Evolutionary conservation across 2,888 invertebrate genomes (phyloP).

Genomic region (Allolobophora icterica): DNA sequence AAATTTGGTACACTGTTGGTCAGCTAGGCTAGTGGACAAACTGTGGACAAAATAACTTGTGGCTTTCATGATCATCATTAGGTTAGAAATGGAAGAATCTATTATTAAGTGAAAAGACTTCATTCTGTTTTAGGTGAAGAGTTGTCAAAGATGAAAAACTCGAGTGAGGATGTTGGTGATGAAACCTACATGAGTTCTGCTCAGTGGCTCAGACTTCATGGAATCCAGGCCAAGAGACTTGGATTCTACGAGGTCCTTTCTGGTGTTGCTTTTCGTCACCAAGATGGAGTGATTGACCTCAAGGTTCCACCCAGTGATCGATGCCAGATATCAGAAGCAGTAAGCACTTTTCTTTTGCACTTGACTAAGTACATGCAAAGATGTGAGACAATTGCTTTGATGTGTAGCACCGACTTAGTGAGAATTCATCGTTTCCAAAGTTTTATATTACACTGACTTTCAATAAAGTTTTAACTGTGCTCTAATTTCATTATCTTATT

Average conservation of each 20-base stretch:
- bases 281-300: constrained; percentile 62
- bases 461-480: no score
- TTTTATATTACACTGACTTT: no score
- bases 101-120: background rate
- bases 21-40: no score
- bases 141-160: background rate
- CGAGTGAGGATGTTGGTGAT: background rate
- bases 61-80: no score
- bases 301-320: constrained; percentile 54
- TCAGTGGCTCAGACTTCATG: constrained; percentile 63
- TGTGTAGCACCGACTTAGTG: no score
- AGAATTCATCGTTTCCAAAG: no score
- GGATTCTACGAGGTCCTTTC: constrained; percentile 61
- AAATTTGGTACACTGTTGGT: no score
- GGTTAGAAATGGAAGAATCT: no score
- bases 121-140: background rate
- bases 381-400: background rate
- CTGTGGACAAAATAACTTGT: no score
- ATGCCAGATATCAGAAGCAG: constrained; percentile 61
- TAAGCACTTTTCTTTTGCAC: constrained; percentile 50
- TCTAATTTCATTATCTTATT: no score
- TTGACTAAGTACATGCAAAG: background rate
- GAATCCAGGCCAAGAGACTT: constrained; percentile 60
- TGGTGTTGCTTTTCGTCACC: constrained; percentile 63
- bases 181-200: constrained; percentile 64